These are phyloP conservation scores for Hypercompe scribonia DNA, from an alignment of 2,888 invertebrate genomes.

Conservation along the genomic window DNA sequence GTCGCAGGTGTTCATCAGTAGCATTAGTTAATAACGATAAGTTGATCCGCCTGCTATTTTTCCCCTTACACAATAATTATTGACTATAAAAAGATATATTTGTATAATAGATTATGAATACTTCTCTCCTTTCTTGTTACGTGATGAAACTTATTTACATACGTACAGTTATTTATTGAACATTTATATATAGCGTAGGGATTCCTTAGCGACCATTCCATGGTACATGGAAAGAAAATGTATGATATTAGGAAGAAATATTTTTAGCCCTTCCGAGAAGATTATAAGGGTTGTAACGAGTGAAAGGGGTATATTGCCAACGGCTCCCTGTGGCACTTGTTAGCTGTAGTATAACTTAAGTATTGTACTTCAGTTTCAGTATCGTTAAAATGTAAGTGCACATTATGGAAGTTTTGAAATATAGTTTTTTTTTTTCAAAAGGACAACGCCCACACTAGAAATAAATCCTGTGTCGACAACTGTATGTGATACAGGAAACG, in stretches of 20 bases:
- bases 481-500: too few species aligned
- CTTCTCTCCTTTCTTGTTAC: background rate
- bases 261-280: slow-evolving; percentile 10
- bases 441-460: too few species aligned
- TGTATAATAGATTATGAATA: background rate
- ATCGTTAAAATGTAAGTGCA: background rate
- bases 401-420: too few species aligned
- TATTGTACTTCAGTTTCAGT: slow-evolving; percentile 1
- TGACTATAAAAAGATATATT: background rate
- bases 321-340: slow-evolving; percentile 15
- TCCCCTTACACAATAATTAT: background rate
- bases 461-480: too few species aligned
- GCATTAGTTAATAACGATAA: background rate
- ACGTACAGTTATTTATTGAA: background rate
- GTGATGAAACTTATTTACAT: background rate
- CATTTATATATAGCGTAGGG: background rate
- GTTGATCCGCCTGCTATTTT: background rate
- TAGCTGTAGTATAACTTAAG: slow-evolving; percentile 13
- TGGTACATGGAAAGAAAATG: slow-evolving; percentile 6
- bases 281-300: slow-evolving; percentile 15
- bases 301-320: slow-evolving; percentile 8
- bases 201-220: slow-evolving; percentile 11
- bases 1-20: background rate
- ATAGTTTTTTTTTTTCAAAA: too few species aligned
- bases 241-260: slow-evolving; percentile 14